These are phyloP conservation scores for Cassiopea andromeda DNA, from an alignment of 30 jellyfish, hydroid and myxozoan genomes.

Conservation along the genomic window DNA sequence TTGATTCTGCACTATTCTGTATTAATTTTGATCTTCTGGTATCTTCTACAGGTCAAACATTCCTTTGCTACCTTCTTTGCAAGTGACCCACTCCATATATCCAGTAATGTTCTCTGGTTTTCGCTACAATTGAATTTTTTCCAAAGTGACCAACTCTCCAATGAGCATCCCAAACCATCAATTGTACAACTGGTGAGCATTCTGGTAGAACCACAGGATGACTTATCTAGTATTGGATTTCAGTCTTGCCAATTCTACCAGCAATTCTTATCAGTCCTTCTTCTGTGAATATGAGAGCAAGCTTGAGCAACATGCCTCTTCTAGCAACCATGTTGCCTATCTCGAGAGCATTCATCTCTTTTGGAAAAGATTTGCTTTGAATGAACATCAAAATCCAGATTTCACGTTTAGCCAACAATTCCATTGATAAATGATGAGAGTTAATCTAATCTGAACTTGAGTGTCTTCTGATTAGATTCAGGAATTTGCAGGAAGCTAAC, in stretches of 20 bases:
- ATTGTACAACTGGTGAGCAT: slow-evolving; percentile 31
- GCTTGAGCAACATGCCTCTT: slow-evolving; percentile 59
- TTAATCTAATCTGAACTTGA: slow-evolving; percentile 15
- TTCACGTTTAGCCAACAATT: slow-evolving; percentile 26
- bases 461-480: slow-evolving; percentile 4
- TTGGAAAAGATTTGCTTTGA: slow-evolving; percentile 38
- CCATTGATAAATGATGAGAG: slow-evolving; percentile 42
- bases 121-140: slow-evolving; percentile 18
- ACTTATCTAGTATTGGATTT: slow-evolving; percentile 43
- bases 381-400: slow-evolving; percentile 34
- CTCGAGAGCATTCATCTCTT: slow-evolving; percentile 47
- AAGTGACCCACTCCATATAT: slow-evolving; percentile 33
- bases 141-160: slow-evolving; percentile 52
- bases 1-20: no score
- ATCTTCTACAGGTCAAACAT: slow-evolving; percentile 22
- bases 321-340: slow-evolving; percentile 44
- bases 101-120: slow-evolving; percentile 39
- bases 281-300: slow-evolving; percentile 41
- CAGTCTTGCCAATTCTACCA: slow-evolving; percentile 40
- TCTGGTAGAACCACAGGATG: slow-evolving; percentile 61
- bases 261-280: slow-evolving; percentile 49
- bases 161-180: slow-evolving; percentile 57
- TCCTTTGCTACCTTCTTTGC: slow-evolving; percentile 38
- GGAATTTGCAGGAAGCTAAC: slow-evolving; percentile 31
- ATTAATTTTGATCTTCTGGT: no score